Evolutionary conservation across 2,113 vertebrate species (phyloP).

Genomic region (Protomyctophum bolini): DNA sequence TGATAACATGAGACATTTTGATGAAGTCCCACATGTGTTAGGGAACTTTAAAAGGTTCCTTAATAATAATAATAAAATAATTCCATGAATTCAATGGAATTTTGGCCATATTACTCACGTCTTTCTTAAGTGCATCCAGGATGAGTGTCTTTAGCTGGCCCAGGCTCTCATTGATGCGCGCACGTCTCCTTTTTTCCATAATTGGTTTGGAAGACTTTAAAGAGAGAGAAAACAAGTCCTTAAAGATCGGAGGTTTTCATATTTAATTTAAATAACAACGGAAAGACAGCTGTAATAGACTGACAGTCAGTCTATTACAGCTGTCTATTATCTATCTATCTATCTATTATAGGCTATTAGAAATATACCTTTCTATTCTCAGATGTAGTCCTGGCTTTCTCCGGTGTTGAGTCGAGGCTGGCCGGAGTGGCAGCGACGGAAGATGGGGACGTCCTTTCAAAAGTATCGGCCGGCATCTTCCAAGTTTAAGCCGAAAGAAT

Average conservation of each 20-base stretch:
- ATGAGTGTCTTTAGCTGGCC: constrained; percentile 89
- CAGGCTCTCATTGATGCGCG: constrained; percentile 90
- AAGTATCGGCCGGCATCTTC: constrained; percentile 88
- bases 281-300: not conserved
- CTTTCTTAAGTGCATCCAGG: constrained; percentile 90
- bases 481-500: not conserved
- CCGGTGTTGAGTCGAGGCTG: constrained; percentile 78
- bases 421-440: constrained; percentile 83
- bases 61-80: too few species aligned
- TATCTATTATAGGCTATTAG: not conserved
- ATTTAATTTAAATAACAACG: not conserved
- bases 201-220: constrained; percentile 88
- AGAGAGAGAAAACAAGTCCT: not conserved
- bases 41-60: too few species aligned
- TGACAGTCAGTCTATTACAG: too few species aligned
- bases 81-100: too few species aligned
- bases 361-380: constrained; percentile 87
- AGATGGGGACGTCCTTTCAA: constrained; percentile 84
- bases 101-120: constrained; percentile 78
- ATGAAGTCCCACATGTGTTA: too few species aligned
- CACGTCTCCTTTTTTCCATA: constrained; percentile 90
- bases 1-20: too few species aligned
- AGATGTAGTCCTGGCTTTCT: constrained; percentile 83
- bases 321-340: too few species aligned
- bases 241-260: not conserved